A percentile compares a stretch with the other conserved stretches of the same genome.
Conservation (phyloP, 2,888 invertebrate species). For the Nemotelus nigrinus region DNA sequence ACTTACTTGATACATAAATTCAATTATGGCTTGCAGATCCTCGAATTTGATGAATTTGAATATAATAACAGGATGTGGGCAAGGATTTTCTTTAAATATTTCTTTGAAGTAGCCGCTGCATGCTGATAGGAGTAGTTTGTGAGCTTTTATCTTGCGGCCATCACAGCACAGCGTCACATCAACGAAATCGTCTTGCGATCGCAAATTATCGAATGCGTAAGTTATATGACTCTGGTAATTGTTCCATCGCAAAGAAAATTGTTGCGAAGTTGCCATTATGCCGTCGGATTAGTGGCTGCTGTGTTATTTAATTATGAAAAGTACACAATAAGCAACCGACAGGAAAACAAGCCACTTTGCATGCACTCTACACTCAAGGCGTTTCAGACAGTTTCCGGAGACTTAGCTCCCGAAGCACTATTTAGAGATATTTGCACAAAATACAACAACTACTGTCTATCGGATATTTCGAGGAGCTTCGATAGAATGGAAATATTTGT, state of each 20-base stretch:
- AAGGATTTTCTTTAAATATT: conserved; percentile 79
- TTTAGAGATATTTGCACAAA: too few relatives aligned
- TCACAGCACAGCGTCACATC: conserved; percentile 89
- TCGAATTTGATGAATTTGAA: conserved; percentile 82
- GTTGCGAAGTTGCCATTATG: conserved; percentile 73
- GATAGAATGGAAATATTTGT: too few relatives aligned
- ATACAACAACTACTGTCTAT: too few relatives aligned
- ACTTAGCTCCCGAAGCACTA: too few relatives aligned
- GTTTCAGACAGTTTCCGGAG: too few relatives aligned
- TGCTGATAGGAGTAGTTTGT: conserved; percentile 85
- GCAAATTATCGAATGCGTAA: conserved; percentile 80
- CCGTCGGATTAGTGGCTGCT: not conserved
- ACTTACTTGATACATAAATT: conserved; percentile 77
- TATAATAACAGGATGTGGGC: conserved; percentile 83
- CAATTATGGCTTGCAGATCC: conserved; percentile 80
- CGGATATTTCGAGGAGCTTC: too few relatives aligned
- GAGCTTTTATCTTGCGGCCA: conserved; percentile 83
- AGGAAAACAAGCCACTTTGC: too few relatives aligned
- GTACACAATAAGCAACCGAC: too few relatives aligned
- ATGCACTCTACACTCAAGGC: too few relatives aligned
- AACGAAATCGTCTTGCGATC: conserved; percentile 76
- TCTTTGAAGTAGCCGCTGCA: conserved; percentile 84
- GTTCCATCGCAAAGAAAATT: conserved; percentile 88
- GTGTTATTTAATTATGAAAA: not conserved
- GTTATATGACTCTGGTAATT: conserved; percentile 84